phyloP scores from a whole-genome alignment of 2,888 invertebrate species.

The Drosophila melanocephala region DNA sequence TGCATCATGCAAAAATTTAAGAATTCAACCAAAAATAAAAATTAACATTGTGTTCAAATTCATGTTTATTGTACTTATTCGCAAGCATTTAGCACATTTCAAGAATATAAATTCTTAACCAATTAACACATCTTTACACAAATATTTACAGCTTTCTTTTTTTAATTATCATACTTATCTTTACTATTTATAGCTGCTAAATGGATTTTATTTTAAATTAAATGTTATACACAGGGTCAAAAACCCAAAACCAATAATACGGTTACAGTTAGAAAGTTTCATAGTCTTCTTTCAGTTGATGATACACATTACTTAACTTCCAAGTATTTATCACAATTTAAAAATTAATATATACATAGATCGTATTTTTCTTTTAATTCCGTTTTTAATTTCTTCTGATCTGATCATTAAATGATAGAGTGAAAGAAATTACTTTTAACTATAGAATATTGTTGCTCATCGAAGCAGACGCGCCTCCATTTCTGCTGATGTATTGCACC shows the following conservation, averaged over 20 bases:
- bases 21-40: background rate
- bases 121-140: slow-evolving; percentile 9
- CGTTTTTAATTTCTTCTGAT: background rate
- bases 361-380: background rate
- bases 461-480: background rate
- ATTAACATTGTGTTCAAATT: background rate
- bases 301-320: background rate
- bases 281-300: background rate
- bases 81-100: slow-evolving; percentile 6
- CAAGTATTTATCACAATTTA: no score
- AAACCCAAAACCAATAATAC: background rate
- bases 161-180: background rate
- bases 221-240: background rate
- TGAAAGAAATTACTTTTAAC: background rate
- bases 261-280: background rate
- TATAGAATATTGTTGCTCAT: background rate
- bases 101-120: background rate
- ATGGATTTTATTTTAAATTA: no score
- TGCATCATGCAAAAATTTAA: background rate
- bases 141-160: background rate
- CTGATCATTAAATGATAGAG: background rate
- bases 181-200: background rate
- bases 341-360: no score
- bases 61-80: background rate
- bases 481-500: background rate